Base-by-base conservation (phyloP, 1,140 invertebrate species). In the Leptinotarsa undecemlineata region DNA sequence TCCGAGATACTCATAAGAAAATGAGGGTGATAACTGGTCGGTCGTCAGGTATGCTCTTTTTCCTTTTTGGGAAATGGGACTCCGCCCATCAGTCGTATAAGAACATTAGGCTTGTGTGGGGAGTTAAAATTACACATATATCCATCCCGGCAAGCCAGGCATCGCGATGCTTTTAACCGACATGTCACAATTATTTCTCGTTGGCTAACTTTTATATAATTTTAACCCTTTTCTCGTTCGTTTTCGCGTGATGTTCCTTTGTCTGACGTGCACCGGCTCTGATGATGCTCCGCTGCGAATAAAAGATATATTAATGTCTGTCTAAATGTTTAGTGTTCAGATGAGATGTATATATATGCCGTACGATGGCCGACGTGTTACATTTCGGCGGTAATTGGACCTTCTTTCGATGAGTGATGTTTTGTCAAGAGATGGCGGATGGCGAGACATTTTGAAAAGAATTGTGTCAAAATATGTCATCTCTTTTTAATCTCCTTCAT, bases 181-280 rank as follows among this genome's bases (percentile, higher is more conserved):
- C 72, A 74, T 69, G 75, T 76, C 72, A 76, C 75, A 76, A 76
- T 76, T 76, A 74, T 76, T 76, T 76, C 75, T 74, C 75, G 72
- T 72, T 70, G 75, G 75, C 33, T 74, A 76, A 76, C 75, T 76
- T 76, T 76, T 76, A 76, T 76, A 76, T 72, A 76, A 76, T 76
- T 76, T 74, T 68, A 76, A 76, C 75, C 75, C 75, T 76, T 76
- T 76, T 76, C 75, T 76, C 75, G 68, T 71, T 71, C 69, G 69
- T 71, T 71, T 71, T 71, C 69, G 67, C 67, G 23, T 71, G 57
- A 62, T 42, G 69, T 71, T 71, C 69, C 60, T 71, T 71, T 71
- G 69, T 71, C 48, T 71, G 69, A 71, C 69, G 60, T 57, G 26
- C 67, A 47, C 26, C 64, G 69, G 62, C 74, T 67, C 57, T 68